phyloP scores from a whole-genome alignment of 2,888 invertebrate genomes.

The Gymnoscelis rufifasciata region DNA sequence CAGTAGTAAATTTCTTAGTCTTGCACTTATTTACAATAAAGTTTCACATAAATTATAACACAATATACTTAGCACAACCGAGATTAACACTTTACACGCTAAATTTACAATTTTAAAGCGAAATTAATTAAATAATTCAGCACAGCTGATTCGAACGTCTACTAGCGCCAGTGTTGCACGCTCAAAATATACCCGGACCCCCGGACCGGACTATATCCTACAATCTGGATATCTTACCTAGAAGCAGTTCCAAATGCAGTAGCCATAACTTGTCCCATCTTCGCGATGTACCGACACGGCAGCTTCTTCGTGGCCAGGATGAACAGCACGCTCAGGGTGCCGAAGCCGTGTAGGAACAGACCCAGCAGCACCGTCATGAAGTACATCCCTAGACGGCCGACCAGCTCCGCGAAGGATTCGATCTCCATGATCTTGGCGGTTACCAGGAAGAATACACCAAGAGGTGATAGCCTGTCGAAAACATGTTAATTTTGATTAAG shows the following conservation, averaged over 20 bases:
- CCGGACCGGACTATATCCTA: no score
- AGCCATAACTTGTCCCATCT: slow-evolving; percentile 93
- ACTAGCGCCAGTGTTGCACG: no score
- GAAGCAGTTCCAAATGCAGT: slow-evolving; percentile 98
- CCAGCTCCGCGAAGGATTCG: slow-evolving; percentile 88
- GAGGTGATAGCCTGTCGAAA: slow-evolving; percentile 87
- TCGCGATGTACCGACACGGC: slow-evolving; percentile 89
- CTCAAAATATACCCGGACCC: no score
- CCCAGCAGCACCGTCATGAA: slow-evolving; percentile 96
- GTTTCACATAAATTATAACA: no score
- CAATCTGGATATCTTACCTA: slow-evolving; percentile 71
- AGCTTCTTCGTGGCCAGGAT: slow-evolving; percentile 88
- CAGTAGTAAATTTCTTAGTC: no score
- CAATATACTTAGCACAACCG: no score
- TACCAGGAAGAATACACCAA: slow-evolving; percentile 93
- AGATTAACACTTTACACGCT: no score
- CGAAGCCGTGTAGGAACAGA: slow-evolving; percentile 93
- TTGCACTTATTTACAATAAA: no score
- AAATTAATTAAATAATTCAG: no score
- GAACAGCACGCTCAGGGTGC: slow-evolving; percentile 92
- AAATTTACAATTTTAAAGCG: no score
- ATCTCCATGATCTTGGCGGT: slow-evolving; percentile 95
- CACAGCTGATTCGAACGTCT: no score
- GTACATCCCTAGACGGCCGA: slow-evolving; percentile 94
- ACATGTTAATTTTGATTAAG: slow-evolving; percentile 22